A percentile compares a stretch with the other conserved stretches of the same genome.
These are phyloP conservation scores for Harpalus rufipes DNA, from an alignment of 2,888 invertebrate genomes.

Conservation along the genomic window DNA sequence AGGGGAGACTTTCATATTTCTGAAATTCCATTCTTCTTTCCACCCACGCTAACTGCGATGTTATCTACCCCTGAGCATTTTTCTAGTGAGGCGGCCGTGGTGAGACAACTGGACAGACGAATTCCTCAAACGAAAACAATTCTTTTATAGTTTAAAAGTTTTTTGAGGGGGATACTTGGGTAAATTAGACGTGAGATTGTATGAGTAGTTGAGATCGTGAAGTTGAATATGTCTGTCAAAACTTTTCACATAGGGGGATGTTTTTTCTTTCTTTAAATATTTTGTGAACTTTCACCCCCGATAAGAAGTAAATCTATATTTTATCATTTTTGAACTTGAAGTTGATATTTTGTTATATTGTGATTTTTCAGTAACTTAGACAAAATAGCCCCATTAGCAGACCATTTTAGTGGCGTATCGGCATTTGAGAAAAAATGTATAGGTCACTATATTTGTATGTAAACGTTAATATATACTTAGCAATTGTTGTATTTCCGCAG, in stretches of 20 bases:
- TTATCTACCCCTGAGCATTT: constrained; percentile 51
- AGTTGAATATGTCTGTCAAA: background rate
- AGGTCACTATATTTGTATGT: too few relatives aligned
- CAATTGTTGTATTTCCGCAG: too few relatives aligned
- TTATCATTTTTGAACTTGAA: too few relatives aligned
- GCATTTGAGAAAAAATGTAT: too few relatives aligned
- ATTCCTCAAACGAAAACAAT: constrained; percentile 6
- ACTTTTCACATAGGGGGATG: background rate
- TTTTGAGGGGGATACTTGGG: background rate
- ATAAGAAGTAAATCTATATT: too few relatives aligned
- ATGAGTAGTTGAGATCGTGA: background rate
- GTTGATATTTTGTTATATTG: too few relatives aligned
- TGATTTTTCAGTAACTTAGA: too few relatives aligned
- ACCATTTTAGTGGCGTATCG: too few relatives aligned
- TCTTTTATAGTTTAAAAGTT: constrained; percentile 3
- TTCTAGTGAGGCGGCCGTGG: constrained; percentile 18
- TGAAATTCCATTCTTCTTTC: constrained; percentile 51
- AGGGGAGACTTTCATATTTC: constrained; percentile 52
- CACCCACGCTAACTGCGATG: constrained; percentile 5
- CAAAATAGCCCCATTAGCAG: too few relatives aligned
- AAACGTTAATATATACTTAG: too few relatives aligned
- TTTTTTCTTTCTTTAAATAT: background rate
- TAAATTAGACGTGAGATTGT: background rate
- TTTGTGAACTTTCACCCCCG: background rate
- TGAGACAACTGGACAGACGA: background rate